These are phyloP conservation scores for Oryzias celebensis DNA, from an alignment of 2,113 vertebrate genomes.

Conservation along the genomic window DNA sequence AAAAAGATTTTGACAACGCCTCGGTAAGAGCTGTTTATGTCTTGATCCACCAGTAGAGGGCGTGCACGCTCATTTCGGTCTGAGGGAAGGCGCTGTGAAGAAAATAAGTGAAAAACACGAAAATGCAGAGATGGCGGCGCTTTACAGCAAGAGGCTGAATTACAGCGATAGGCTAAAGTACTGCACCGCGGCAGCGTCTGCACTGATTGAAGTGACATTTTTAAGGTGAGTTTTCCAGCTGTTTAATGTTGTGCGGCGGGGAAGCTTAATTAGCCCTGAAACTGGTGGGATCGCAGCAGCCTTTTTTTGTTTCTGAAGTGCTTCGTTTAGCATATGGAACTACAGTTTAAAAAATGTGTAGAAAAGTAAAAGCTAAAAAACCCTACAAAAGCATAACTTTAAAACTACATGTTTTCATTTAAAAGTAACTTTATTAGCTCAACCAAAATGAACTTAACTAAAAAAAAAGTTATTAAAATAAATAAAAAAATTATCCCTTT, in stretches of 20 bases:
- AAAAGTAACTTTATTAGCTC: too few species aligned
- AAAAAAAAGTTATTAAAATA: too few species aligned
- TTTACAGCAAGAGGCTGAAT: background rate
- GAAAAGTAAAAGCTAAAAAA: background rate
- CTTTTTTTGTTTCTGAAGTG: constrained; percentile 3
- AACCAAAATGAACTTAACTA: too few species aligned
- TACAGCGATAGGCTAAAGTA: background rate
- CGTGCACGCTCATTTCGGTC: too few species aligned
- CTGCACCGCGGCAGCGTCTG: background rate
- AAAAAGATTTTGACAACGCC: too few species aligned
- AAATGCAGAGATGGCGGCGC: background rate
- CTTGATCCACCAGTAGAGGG: too few species aligned
- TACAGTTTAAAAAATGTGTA: background rate
- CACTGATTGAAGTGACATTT: constrained; percentile 10
- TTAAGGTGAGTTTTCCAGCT: constrained; percentile 7
- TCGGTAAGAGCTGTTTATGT: too few species aligned
- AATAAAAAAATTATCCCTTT: too few species aligned
- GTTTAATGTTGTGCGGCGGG: background rate
- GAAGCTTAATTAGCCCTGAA: constrained; percentile 10
- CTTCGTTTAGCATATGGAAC: background rate
- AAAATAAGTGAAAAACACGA: background rate
- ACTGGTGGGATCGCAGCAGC: background rate
- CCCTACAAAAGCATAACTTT: background rate
- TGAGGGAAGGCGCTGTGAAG: background rate
- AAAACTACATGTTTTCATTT: background rate